Evolutionary conservation across 2,797 vertebrate species (phyloP).

Genomic region (Sebastes kiyomatsui): DNA sequence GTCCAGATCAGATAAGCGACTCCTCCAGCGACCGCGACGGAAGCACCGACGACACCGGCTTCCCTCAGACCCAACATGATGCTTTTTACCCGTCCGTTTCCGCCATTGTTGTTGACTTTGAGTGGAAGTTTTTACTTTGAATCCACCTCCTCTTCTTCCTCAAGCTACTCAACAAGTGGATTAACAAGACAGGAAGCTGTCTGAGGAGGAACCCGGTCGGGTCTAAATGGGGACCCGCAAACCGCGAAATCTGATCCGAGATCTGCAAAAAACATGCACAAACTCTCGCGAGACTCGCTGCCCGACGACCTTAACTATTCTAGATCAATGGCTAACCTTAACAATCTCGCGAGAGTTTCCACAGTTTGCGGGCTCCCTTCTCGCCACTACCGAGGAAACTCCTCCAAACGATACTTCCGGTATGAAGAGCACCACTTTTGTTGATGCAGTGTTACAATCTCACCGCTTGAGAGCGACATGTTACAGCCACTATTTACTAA

Average conservation of each 20-base stretch:
- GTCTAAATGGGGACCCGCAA: too few species aligned
- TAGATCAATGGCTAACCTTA: too few species aligned
- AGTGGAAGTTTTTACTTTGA: background rate
- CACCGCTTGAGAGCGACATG: background rate
- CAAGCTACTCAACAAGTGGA: conserved; percentile 77
- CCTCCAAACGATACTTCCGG: conserved; percentile 55
- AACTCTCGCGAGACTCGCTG: too few species aligned
- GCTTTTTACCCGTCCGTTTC: background rate
- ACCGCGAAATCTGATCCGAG: too few species aligned
- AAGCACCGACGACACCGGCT: conserved; percentile 66
- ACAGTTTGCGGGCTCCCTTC: too few species aligned
- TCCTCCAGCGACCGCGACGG: conserved; percentile 72
- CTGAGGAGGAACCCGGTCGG: background rate
- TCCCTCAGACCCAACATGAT: conserved; percentile 71
- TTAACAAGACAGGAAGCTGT: conserved; percentile 68
- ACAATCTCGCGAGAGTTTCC: too few species aligned
- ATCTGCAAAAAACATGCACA: too few species aligned
- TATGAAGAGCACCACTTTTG: background rate
- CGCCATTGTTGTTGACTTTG: background rate
- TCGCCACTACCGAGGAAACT: conserved; percentile 5
- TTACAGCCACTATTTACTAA: too few species aligned
- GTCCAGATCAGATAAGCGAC: conserved; percentile 77
- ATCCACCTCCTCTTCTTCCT: background rate
- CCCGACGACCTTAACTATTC: too few species aligned
- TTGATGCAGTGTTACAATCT: background rate